Evolutionary conservation across 2,797 vertebrate species (phyloP), one percentile per base, ranked within the genome.

Genomic region (Hydrolagus colliei): DNA sequence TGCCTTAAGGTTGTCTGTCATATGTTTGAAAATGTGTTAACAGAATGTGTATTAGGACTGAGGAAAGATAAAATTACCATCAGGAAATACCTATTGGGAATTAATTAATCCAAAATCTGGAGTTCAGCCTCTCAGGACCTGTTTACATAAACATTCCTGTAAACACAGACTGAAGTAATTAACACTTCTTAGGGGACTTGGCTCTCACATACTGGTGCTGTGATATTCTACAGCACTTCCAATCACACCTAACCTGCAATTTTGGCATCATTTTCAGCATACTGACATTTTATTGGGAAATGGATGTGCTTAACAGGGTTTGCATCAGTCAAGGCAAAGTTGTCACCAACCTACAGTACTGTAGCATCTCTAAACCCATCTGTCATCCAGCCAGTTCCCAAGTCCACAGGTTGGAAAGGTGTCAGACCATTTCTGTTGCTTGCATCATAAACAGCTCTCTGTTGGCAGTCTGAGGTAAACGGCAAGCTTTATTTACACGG

Each of bases 351-450:
- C 79, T 71, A 84, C 79, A 41, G 41, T 52, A 52, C 41, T 52
- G 41, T 52, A 68, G 27, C 65, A 84, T 32, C 88, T 87, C 88
- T 87, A 88, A 1, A 20, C 87, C 0, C 12, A 93, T 88, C 87
- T 87, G 90, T 93, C 93, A 93, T 90, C 90, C 92, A 94, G 90
- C 75, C 93, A 94, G 92, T 90, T 90, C 90, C 89, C 87, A 89
- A 87, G 88, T 89, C 90, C 87, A 86, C 87, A 89, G 91, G 92
- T 52, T 92, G 89, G 92, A 91, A 90, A 93, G 90, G 91, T 91
- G 91, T 90, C 65, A 71, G 71, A 18, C 65, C 79, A 84, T 84
- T 84, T 84, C 63, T 71, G 79, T 71, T 84, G 65, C 79, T 84
- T 84, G 79, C 79, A 84, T 84, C 79, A 84, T 84, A 84, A 84